A percentile compares a stretch with the other conserved stretches of the same genome.
phyloP scores from a whole-genome alignment of 2,113 vertebrate genomes.

The Bujurquina vittata region DNA sequence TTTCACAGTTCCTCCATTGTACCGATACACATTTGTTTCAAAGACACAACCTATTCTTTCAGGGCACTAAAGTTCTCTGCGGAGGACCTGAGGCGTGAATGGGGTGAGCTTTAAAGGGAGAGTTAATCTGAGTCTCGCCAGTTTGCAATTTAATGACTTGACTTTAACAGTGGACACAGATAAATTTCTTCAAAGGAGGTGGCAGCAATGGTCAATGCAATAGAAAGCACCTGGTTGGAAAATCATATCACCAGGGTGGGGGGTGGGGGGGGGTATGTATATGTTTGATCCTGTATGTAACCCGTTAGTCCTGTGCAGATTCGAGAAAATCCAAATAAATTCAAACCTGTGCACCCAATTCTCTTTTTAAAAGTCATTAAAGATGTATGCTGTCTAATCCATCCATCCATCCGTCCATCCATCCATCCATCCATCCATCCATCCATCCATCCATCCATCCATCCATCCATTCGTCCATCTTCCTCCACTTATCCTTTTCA shows the following conservation, averaged over 20 bases:
- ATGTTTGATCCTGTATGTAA: too few relatives aligned
- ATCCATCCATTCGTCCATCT: too few relatives aligned
- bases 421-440: too few relatives aligned
- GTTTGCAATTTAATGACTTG: slow-evolving; percentile 23
- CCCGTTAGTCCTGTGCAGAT: too few relatives aligned
- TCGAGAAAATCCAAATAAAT: too few relatives aligned
- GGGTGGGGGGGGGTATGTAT: too few relatives aligned
- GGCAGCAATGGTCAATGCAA: neutral
- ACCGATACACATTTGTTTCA: slow-evolving; percentile 63
- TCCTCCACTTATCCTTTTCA: too few relatives aligned
- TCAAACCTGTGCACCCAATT: too few relatives aligned
- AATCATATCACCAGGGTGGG: neutral
- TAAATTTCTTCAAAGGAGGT: neutral
- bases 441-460: too few relatives aligned
- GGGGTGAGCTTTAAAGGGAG: slow-evolving; percentile 36
- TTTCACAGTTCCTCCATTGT: slow-evolving; percentile 57
- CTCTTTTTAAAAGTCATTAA: too few relatives aligned
- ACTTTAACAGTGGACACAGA: neutral
- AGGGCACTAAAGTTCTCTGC: slow-evolving; percentile 13
- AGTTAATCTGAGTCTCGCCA: slow-evolving; percentile 31
- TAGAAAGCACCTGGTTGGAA: neutral
- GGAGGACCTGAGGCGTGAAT: slow-evolving; percentile 4
- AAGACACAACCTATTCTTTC: slow-evolving; percentile 46
- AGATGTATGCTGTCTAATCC: too few relatives aligned
- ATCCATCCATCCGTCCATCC: too few relatives aligned